A percentile compares a stretch with the other conserved stretches of the same genome.
These are phyloP conservation scores for Perithous albicinctus DNA, from an alignment of 2,888 invertebrate genomes.

Conservation along the genomic window DNA sequence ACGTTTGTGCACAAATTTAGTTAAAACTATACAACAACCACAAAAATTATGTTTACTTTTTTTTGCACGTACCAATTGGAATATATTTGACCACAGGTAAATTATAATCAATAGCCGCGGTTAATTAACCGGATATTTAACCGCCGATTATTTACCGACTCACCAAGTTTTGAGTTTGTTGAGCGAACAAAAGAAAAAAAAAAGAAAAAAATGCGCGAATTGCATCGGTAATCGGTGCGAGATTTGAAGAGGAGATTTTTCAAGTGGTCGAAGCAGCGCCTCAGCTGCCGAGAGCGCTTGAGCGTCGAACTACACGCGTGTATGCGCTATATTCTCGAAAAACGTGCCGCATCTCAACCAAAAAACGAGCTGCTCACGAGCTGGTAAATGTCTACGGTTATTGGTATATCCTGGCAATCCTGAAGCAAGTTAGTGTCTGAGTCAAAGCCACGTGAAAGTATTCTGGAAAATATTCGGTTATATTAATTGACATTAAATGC, in stretches of 20 bases:
- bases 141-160: no score
- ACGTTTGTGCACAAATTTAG: no score
- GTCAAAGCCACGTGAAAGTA: not conserved
- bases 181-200: not conserved
- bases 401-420: constrained; percentile 11
- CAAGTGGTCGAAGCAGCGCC: constrained; percentile 38
- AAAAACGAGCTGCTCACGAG: constrained; percentile 67
- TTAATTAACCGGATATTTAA: no score
- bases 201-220: constrained; percentile 28
- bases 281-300: constrained; percentile 12
- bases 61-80: no score
- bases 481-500: not conserved
- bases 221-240: no score
- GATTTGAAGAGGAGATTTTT: constrained; percentile 32
- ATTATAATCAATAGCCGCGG: no score
- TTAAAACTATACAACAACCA: no score
- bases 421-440: not conserved
- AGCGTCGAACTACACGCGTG: constrained; percentile 63
- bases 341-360: constrained; percentile 77
- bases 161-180: no score
- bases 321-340: constrained; percentile 69
- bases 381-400: constrained; percentile 67
- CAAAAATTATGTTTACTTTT: no score
- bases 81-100: no score
- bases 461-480: not conserved